Conservation (phyloP, 2,113 vertebrate genomes). For the Nipponia nippon region DNA sequence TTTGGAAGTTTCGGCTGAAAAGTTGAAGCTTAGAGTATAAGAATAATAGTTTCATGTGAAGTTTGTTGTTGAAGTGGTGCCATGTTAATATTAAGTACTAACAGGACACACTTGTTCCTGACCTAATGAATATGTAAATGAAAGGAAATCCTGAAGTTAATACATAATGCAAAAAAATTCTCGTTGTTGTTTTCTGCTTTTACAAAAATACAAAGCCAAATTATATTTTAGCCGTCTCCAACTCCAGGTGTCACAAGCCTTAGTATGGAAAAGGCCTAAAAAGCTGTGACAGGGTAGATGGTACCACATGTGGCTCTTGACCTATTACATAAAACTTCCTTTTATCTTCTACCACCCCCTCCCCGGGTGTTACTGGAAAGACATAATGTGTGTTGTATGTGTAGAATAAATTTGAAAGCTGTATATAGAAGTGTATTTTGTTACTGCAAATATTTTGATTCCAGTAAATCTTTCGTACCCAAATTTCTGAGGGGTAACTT, state of each 20-base stretch:
- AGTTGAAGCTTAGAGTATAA: neutral
- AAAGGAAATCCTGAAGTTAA: neutral
- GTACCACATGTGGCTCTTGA: neutral
- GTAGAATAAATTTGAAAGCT: neutral
- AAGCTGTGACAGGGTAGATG: neutral
- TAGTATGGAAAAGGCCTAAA: neutral
- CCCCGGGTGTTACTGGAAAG: neutral
- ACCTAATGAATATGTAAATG: neutral
- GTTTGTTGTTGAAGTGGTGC: neutral
- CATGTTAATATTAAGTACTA: neutral
- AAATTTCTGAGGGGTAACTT: neutral
- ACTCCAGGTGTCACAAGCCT: neutral
- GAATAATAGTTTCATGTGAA: neutral
- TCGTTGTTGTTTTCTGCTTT: neutral
- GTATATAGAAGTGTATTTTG: neutral
- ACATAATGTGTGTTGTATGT: neutral
- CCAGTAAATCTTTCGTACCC: neutral
- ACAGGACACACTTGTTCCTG: neutral
- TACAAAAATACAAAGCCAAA: neutral
- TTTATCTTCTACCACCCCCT: neutral
- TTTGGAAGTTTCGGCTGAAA: neutral
- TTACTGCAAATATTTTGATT: neutral
- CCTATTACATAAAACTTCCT: accelerated
- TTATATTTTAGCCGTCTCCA: neutral
- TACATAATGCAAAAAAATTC: neutral